phyloP scores from a whole-genome alignment of 2,113 vertebrate genomes.

The Oreochromis spilurus region DNA sequence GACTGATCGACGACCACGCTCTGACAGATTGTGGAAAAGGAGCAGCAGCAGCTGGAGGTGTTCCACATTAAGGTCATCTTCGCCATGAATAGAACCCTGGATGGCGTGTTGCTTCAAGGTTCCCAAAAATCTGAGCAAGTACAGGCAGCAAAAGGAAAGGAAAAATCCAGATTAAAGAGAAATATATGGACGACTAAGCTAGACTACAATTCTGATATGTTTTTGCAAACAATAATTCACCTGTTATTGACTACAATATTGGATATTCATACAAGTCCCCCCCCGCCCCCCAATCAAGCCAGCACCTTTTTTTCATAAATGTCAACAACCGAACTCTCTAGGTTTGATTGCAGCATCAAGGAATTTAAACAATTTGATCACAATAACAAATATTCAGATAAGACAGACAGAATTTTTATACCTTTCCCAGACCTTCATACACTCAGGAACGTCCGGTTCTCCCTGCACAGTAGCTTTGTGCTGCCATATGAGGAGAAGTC shows the following conservation, averaged over 20 bases:
- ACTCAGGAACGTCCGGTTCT: conserved; percentile 92
- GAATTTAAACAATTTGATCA: background rate
- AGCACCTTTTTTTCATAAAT: background rate
- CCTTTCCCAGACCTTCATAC: conserved; percentile 98
- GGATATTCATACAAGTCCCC: background rate
- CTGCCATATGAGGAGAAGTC: conserved; percentile 94
- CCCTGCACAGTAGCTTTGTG: conserved; percentile 88
- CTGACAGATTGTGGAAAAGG: conserved; percentile 93
- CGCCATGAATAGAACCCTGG: conserved; percentile 81
- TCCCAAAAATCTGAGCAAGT: conserved; percentile 82
- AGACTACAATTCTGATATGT: background rate
- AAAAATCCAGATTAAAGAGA: background rate
- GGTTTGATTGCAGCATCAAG: fast-evolving
- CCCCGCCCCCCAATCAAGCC: background rate
- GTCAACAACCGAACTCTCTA: background rate
- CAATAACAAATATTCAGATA: background rate
- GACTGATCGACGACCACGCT: conserved; percentile 80
- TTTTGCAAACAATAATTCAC: background rate
- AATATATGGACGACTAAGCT: background rate
- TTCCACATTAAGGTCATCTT: conserved; percentile 94
- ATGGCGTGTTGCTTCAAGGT: conserved; percentile 90
- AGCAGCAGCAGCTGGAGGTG: conserved; percentile 95
- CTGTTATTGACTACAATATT: background rate
- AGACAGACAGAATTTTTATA: conserved; percentile 46
- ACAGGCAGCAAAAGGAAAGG: background rate